Base-by-base conservation (phyloP, 2,888 invertebrate genomes). In the Limnephilus lunatus region DNA sequence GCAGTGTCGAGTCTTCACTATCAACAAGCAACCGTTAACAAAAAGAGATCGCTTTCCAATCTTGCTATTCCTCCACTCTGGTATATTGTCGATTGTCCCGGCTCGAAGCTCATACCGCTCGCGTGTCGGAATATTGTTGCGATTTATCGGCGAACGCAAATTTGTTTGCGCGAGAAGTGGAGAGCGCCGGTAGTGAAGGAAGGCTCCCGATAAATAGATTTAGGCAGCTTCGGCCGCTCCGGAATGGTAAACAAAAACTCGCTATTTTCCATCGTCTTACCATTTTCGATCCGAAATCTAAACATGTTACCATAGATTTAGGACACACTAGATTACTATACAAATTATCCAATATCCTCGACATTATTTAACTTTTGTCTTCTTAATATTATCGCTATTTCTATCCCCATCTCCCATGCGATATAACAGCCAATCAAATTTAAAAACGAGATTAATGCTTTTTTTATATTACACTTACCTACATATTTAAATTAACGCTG, bases 151-250 rank as follows among this genome's bases (percentile, higher is more conserved):
- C 35, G 90, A 86, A 88, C 88, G 81, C 83, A 83, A 83, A 88
- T 92, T 92, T 92, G 90, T 90, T 90, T 92, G 90, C 90, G 90
- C 87, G 88, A 68, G 68, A 68, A 68, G 68, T 25, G n/a, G 68
- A 68, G 68, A 68, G 68, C 5, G 7, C 68, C 25, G 68, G 68
- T 68, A n/a, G 25, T 68, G n/a, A 68, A 68, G 68, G 68, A 90
- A 88, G 81, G 80, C 87, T 90, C 90, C 81, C 92, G 48, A 90
- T 85, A 90, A 92, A 92, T 88, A 87, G 90, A 87, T 87, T 90
- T 92, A 44, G 92, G 39, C 90, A 88, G 39, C 53, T 32, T 68
- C 68, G n/a, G 48, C 83, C 48, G 30, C 32, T 30, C 39, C 87
- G 81, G 80, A 91, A 91, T 87, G 80, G 91, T 87, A 87, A 91